Percentiles rank a stretch among this genome's conserved stretches.
These are phyloP conservation scores for Cephus cinctus DNA, from an alignment of 1,140 invertebrate species.

Conservation along the genomic window DNA sequence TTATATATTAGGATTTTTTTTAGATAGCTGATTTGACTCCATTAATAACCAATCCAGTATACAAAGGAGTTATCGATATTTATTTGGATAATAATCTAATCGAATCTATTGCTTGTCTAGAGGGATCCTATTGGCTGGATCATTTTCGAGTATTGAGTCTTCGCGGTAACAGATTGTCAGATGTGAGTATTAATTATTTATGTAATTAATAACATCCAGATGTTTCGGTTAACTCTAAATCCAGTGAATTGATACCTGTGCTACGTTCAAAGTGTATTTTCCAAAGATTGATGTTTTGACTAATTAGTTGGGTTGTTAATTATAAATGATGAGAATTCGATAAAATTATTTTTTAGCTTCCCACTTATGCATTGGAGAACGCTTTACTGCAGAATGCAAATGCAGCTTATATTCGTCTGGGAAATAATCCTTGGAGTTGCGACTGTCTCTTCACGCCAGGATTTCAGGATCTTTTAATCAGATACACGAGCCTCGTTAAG, in stretches of 20 bases:
- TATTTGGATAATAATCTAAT: conserved; percentile 77
- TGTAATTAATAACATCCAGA: no score
- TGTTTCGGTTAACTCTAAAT: no score
- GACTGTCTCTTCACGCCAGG: conserved; percentile 76
- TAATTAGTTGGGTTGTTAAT: no score
- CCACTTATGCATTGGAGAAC: conserved; percentile 75
- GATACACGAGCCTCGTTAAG: conserved; percentile 67
- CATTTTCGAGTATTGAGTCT: conserved; percentile 74
- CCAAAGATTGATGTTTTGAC: no score
- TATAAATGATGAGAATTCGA: no score
- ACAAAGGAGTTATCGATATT: conserved; percentile 67
- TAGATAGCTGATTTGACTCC: conserved; percentile 65
- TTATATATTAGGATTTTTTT: conserved; percentile 12
- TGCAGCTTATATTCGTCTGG: conserved; percentile 66
- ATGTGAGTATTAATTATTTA: conserved; percentile 63
- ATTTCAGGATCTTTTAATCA: conserved; percentile 69
- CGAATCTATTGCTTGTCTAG: conserved; percentile 67
- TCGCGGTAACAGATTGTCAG: conserved; percentile 68
- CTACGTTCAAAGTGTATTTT: no score
- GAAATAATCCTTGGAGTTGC: conserved; percentile 78
- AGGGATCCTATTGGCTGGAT: conserved; percentile 74
- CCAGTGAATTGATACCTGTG: no score
- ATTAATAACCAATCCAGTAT: conserved; percentile 65
- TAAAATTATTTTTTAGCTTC: conserved; percentile 62
- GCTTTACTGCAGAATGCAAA: conserved; percentile 71